Base-by-base conservation (phyloP, 1,140 invertebrate species). In the Drosophila setifemur region DNA sequence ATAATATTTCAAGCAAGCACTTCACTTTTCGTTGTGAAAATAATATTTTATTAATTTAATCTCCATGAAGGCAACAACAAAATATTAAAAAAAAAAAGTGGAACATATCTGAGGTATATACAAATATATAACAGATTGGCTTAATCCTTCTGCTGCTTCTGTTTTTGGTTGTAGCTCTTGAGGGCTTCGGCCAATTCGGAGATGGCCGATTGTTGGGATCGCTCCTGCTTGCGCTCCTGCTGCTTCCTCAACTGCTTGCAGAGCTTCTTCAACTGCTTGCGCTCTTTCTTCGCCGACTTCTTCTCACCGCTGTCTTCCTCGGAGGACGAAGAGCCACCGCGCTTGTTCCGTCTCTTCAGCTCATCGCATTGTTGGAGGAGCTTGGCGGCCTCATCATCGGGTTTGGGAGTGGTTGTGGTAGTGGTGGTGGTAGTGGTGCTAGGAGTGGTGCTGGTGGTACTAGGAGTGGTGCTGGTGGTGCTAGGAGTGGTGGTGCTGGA, bases 231-330 rank as follows among this genome's bases (percentile, higher is more conserved):
- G 12, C 25, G 33, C 19, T 76, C 67, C 48, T 76, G 63, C 42
- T 82, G 52, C 33, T 47, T 66, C 39, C 19, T 66, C 4, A 87
- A 28, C 11, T 72, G 47, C 55, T 87, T 88, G 83, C 83, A 87
- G 44, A 88, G 50, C 33, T 87, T 83, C 71, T 88, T 87, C 6
- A 87, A 54, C 61, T 88, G 69, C 70, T 88, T 88, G 53, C 73
- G 73, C 6, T 87, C 73, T 21, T 78, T 88, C 58, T 75, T 87
- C 1, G 53, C 29, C 0, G 83, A 52, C 4, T 64, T 66, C 35
- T 75, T 87, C 5, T 60, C 28, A 14, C 66, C 67, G 21, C 67
- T 79, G 37, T 83, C 68, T 9, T 88, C 83, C 28, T 83, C 78
- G 16, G 67, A 68, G 2, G 81, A 83, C 4, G 67, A 72, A 1